A percentile compares a stretch with the other conserved stretches of the same genome.
These are phyloP conservation scores for Zophobas atratus DNA, from an alignment of 1,140 invertebrate genomes.

Conservation along the genomic window DNA sequence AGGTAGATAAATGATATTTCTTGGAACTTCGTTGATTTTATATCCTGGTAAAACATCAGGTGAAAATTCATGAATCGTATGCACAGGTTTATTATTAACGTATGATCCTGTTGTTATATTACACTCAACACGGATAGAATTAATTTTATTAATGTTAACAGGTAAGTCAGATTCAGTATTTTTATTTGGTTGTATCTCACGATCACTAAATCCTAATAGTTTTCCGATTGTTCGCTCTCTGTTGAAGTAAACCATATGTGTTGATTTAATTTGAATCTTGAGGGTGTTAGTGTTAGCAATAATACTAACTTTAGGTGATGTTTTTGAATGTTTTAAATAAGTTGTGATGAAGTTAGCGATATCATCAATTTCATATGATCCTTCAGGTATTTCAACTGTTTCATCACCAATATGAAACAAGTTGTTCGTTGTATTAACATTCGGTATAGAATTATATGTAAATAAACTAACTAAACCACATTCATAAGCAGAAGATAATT, in stretches of 20 bases:
- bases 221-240: conserved; percentile 51
- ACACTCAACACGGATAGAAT: conserved; percentile 40
- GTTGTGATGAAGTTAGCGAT: conserved; percentile 56
- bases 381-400: conserved; percentile 61
- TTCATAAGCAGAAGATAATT: conserved; percentile 57
- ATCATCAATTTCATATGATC: conserved; percentile 65
- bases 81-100: conserved; percentile 31
- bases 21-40: conserved; percentile 40
- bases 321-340: conserved; percentile 38
- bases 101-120: conserved; percentile 40
- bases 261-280: conserved; percentile 52
- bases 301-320: conserved; percentile 37
- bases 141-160: conserved; percentile 44
- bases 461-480: conserved; percentile 63
- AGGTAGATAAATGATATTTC: conserved; percentile 45
- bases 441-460: conserved; percentile 66
- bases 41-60: conserved; percentile 44
- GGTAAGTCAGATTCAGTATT: conserved; percentile 39
- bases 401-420: conserved; percentile 63
- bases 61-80: conserved; percentile 45
- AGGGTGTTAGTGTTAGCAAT: conserved; percentile 59
- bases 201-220: conserved; percentile 33
- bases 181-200: conserved; percentile 36
- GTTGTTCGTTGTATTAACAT: conserved; percentile 63
- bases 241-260: conserved; percentile 50